A percentile compares a stretch with the other conserved stretches of the same genome.
These are phyloP conservation scores for Graptemys geographica DNA, from an alignment of 2,797 vertebrate genomes.

Conservation along the genomic window DNA sequence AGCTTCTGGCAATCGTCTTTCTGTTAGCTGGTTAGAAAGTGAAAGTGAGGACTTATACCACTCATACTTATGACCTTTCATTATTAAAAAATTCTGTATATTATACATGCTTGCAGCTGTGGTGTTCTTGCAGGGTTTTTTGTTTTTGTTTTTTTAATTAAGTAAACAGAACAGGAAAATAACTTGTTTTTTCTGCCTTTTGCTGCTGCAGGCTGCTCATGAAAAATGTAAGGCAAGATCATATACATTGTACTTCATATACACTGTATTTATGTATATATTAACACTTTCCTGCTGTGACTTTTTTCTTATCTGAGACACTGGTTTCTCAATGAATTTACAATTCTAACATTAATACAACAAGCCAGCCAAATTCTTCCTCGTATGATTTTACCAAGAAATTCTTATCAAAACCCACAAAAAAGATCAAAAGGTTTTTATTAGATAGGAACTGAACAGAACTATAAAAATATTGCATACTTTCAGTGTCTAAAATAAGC, in stretches of 20 bases:
- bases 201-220: too few species aligned
- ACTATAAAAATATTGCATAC: not conserved
- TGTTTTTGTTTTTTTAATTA: not conserved
- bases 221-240: not conserved
- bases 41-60: not conserved
- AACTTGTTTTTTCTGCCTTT: not conserved
- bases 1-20: not conserved
- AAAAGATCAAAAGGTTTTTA: not conserved
- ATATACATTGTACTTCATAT: not conserved
- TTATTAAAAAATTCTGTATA: not conserved
- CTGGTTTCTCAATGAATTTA: not conserved
- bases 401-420: not conserved
- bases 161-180: not conserved
- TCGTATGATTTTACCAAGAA: not conserved
- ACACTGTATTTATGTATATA: not conserved
- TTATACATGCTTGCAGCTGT: not conserved
- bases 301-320: not conserved
- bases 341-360: not conserved
- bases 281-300: not conserved
- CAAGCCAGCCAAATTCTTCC: not conserved
- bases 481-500: not conserved
- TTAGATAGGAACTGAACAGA: not conserved
- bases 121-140: not conserved
- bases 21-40: not conserved
- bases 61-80: not conserved